A percentile compares a stretch with the other conserved stretches of the same genome.
phyloP scores from a whole-genome alignment of 2,888 invertebrate species.

The Cataglyphis rosenhaueri region DNA sequence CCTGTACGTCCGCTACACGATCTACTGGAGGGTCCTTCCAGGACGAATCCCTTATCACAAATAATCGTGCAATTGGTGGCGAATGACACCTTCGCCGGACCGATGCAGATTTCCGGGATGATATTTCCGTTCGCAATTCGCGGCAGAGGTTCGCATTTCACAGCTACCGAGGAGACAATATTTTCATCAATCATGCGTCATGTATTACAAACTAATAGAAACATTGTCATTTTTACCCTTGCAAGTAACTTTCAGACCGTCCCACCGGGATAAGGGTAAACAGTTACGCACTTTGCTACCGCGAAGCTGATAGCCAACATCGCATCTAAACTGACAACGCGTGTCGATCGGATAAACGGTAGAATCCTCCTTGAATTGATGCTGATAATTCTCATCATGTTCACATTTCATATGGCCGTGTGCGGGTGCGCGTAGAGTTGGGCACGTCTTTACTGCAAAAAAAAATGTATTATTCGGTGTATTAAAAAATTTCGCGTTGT shows the following conservation, averaged over 20 bases:
- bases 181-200: not conserved
- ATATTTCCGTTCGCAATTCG: constrained; percentile 87
- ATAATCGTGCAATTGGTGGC: constrained; percentile 87
- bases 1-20: constrained; percentile 87
- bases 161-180: constrained; percentile 78
- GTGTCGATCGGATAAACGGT: constrained; percentile 87
- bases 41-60: constrained; percentile 88
- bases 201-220: not conserved
- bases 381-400: constrained; percentile 85
- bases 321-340: constrained; percentile 89
- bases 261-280: constrained; percentile 90
- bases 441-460: constrained; percentile 88
- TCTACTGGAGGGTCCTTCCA: constrained; percentile 87
- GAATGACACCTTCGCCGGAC: constrained; percentile 86
- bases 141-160: constrained; percentile 86
- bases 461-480: not conserved
- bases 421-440: constrained; percentile 86
- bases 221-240: constrained; percentile 86
- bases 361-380: constrained; percentile 79
- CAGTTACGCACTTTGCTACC: constrained; percentile 89
- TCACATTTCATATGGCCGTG: constrained; percentile 87
- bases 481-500: not conserved
- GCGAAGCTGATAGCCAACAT: constrained; percentile 88
- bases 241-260: constrained; percentile 89
- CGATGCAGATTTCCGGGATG: constrained; percentile 87